These are phyloP conservation scores for Streblospio benedicti DNA, from an alignment of 1,140 invertebrate genomes.

Conservation along the genomic window DNA sequence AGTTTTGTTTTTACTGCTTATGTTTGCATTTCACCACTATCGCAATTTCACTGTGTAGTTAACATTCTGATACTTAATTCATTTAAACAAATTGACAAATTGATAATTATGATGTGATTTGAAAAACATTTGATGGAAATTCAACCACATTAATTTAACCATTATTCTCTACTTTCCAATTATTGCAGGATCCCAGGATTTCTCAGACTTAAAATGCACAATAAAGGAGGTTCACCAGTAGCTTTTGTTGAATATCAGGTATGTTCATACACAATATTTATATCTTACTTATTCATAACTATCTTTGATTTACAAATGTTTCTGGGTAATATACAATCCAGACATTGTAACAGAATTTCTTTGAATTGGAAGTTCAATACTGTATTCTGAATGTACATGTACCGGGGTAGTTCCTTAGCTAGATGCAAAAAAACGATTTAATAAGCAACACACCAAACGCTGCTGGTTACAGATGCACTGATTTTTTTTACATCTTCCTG, in stretches of 20 bases:
- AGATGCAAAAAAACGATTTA: background rate
- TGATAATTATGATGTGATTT: background rate
- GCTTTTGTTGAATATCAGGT: conserved; percentile 91
- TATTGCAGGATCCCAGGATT: conserved; percentile 86
- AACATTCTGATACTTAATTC: background rate
- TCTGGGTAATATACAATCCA: background rate
- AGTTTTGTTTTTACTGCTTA: background rate
- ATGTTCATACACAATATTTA: conserved; percentile 10
- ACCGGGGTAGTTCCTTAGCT: background rate
- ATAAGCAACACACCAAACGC: background rate
- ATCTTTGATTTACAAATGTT: background rate
- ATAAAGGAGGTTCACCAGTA: conserved; percentile 81
- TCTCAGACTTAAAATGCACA: conserved; percentile 92
- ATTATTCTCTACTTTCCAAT: conserved; percentile 21
- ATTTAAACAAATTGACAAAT: too few species aligned
- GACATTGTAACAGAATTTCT: background rate
- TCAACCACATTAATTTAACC: too few species aligned
- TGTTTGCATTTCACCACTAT: background rate
- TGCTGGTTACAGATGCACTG: too few species aligned
- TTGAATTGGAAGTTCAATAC: background rate
- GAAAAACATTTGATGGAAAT: background rate
- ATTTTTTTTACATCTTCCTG: too few species aligned
- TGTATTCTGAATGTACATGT: background rate
- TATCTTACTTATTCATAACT: background rate
- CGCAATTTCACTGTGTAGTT: background rate